Conservation (phyloP, 2,797 vertebrate species). For the Cephalopachus bancanus region DNA sequence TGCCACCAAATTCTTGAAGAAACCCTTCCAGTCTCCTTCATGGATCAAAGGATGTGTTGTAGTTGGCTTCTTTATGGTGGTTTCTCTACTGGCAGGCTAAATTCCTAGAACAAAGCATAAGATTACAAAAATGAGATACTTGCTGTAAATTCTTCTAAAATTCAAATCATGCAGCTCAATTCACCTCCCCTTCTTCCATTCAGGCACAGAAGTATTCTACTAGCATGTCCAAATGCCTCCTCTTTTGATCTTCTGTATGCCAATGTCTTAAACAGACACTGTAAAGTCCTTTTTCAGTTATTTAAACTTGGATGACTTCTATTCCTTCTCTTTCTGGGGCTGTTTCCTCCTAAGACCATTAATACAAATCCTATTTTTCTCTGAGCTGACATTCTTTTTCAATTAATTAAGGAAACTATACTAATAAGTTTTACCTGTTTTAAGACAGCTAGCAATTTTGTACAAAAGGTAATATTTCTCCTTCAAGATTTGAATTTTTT, state of each 20-base stretch:
- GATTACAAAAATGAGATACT: neutral
- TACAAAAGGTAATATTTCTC: slow-evolving; percentile 23
- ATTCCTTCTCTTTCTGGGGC: neutral
- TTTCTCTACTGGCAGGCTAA: neutral
- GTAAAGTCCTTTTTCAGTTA: neutral
- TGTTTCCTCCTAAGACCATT: slow-evolving; percentile 20
- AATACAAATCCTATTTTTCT: neutral
- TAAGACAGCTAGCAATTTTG: neutral
- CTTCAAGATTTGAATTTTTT: neutral
- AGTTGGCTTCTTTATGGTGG: neutral
- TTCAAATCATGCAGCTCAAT: neutral
- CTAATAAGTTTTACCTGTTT: neutral
- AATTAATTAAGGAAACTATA: neutral
- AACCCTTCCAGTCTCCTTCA: neutral
- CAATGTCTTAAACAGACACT: neutral
- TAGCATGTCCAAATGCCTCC: neutral
- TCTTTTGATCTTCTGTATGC: neutral
- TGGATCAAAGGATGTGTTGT: neutral
- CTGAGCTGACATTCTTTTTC: neutral
- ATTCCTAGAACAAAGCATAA: slow-evolving; percentile 1
- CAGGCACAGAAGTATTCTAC: neutral
- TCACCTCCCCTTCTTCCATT: neutral
- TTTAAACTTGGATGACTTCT: neutral
- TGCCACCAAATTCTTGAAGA: neutral
- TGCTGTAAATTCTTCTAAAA: neutral